Evolutionary conservation across 1,140 invertebrate species (phyloP), one percentile per base, ranked within the genome.

Genomic region (Caenorhabditis tropicalis): DNA sequence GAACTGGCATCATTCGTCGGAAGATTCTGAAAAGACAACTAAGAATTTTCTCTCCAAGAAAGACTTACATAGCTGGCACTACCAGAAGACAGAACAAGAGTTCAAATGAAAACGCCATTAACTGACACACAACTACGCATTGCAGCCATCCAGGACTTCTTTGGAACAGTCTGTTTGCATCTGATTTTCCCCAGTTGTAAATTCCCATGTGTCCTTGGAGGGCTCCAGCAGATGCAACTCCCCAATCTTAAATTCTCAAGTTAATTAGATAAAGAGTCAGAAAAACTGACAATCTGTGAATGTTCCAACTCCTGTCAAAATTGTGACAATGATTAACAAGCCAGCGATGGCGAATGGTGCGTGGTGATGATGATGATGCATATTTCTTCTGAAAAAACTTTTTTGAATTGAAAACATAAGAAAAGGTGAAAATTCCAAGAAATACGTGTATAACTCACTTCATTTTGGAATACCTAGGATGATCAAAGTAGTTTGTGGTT

Each of bases 1-100:
- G 65, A n/a, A 74, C 65, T 19, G 65, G 65, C 65, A 74, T 74
- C 65, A 74, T 74, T 74, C 65, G n/a, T 27, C 65, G 65, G 65
- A 74, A 74, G n/a, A 74, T 6, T 7, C 65, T 74, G 36, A 43
- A 74, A 74, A 43, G n/a, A n/a, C n/a, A n/a, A n/a, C n/a, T n/a
- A 19, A 10, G 21, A 46, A 6, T 43, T 21, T 46, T 43, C 0
- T 43, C 1, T 15, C 12, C 36, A 46, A 43, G 10, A 10, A 9
- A 1, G 24, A 2, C 33, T 74, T 46, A 74, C 65, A 74, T 74
- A 36, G 65, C 65, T 5, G 65, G 65, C 16, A 74, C n/a, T 3
- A 74, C 36, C 21, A 74, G 36, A n/a, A 74, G 36, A 27, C 65
- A 74, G 36, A 74, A 74, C 36, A 74, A 46, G 10, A 74, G 65